phyloP scores from a whole-genome alignment of 2,113 vertebrate species.

The Polyodon spathula region DNA sequence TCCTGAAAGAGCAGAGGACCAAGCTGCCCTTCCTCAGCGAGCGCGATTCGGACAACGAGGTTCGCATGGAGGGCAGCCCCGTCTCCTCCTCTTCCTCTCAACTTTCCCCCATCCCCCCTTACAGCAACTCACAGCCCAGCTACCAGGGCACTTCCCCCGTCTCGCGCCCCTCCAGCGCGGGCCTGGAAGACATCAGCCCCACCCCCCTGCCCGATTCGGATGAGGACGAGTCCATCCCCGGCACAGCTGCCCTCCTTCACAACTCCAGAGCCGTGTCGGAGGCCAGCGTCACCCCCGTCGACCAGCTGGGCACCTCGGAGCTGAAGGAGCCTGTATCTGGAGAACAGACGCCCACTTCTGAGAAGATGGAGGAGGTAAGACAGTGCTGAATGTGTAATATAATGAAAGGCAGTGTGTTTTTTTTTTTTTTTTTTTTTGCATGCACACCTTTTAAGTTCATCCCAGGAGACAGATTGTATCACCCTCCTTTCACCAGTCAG shows the following conservation, averaged over 20 bases:
- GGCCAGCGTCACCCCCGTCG: slow-evolving; percentile 40
- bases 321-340: slow-evolving; percentile 60
- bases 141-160: slow-evolving; percentile 56
- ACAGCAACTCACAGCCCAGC: slow-evolving; percentile 53
- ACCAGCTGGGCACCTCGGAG: slow-evolving; percentile 47
- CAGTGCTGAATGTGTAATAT: no score
- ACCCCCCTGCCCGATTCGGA: slow-evolving; percentile 91
- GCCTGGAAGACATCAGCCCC: slow-evolving; percentile 91
- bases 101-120: slow-evolving; percentile 78
- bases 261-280: slow-evolving; percentile 48
- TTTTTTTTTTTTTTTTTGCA: not conserved
- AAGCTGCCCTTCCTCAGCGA: slow-evolving; percentile 85
- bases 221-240: slow-evolving; percentile 64
- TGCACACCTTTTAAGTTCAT: no score
- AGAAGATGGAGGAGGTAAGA: slow-evolving; percentile 84
- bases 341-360: slow-evolving; percentile 65
- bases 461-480: no score
- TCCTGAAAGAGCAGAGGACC: slow-evolving; percentile 89
- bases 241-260: slow-evolving; percentile 53
- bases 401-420: not conserved
- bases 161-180: slow-evolving; percentile 78
- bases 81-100: slow-evolving; percentile 95
- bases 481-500: no score
- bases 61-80: slow-evolving; percentile 91
- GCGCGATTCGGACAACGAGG: slow-evolving; percentile 79